Conservation (phyloP, 1,140 invertebrate genomes). For the Bemisia tabaci region DNA sequence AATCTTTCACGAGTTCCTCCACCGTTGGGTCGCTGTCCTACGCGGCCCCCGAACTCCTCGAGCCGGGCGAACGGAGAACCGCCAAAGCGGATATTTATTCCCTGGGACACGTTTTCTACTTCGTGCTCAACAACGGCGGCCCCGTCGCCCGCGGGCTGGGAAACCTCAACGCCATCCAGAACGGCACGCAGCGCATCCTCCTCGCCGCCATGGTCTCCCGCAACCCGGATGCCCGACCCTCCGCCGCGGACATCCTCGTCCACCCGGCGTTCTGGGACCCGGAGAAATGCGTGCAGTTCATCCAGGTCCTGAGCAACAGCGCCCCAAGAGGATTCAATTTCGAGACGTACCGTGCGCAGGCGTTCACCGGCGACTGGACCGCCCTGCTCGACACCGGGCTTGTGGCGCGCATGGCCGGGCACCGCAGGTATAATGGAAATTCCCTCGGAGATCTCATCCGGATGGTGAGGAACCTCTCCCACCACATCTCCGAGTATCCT, state of each 20-base stretch:
- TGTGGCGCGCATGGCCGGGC: neutral
- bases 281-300: neutral
- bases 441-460: neutral
- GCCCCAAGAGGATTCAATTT: neutral
- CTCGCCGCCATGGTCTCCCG: neutral
- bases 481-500: neutral
- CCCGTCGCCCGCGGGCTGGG: neutral
- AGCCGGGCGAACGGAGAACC: neutral
- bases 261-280: neutral
- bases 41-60: neutral
- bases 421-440: neutral
- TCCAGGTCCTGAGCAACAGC: neutral
- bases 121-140: neutral
- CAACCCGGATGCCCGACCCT: neutral
- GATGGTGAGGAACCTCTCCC: neutral
- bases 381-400: neutral
- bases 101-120: neutral
- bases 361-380: neutral
- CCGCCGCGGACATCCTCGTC: neutral
- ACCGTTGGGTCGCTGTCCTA: neutral
- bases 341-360: neutral
- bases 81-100: neutral
- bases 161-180: neutral
- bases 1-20: neutral
- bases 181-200: neutral